Evolutionary conservation across 2,888 invertebrate species (phyloP).

Genomic region (Cetonia aurata): DNA sequence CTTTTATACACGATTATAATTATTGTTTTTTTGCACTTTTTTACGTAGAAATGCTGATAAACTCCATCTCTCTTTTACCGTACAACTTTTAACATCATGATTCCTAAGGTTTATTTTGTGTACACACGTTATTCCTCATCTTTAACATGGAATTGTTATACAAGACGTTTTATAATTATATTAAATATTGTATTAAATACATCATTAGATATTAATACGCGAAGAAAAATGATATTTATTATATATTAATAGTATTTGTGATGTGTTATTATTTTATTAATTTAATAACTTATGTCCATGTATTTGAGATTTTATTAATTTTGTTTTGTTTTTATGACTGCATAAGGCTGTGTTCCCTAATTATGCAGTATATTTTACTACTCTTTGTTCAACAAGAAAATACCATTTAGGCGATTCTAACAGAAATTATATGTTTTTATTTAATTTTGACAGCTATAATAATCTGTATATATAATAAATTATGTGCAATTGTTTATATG

Average conservation of each 20-base stretch:
- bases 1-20: neutral
- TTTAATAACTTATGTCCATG: constrained; percentile 26
- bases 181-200: constrained; percentile 30
- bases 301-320: constrained; percentile 29
- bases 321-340: constrained; percentile 30
- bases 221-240: constrained; percentile 31
- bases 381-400: too few species aligned
- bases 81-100: too few species aligned
- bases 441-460: constrained; percentile 37
- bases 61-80: too few species aligned
- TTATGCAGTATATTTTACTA: constrained; percentile 26
- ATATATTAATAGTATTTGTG: constrained; percentile 35
- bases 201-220: constrained; percentile 35
- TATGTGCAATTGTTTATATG: constrained; percentile 35
- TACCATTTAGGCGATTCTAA: too few species aligned
- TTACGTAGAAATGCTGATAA: too few species aligned
- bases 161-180: constrained; percentile 30
- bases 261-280: constrained; percentile 35
- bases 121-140: neutral
- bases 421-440: neutral
- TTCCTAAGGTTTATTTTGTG: too few species aligned
- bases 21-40: too few species aligned
- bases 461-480: constrained; percentile 34
- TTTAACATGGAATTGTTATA: neutral
- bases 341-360: constrained; percentile 33